Evolutionary conservation across 35 echinoderm and acorn worm species (phyloP), one percentile per base, ranked within the genome.

Genomic region (Apostichopus japonicus): DNA sequence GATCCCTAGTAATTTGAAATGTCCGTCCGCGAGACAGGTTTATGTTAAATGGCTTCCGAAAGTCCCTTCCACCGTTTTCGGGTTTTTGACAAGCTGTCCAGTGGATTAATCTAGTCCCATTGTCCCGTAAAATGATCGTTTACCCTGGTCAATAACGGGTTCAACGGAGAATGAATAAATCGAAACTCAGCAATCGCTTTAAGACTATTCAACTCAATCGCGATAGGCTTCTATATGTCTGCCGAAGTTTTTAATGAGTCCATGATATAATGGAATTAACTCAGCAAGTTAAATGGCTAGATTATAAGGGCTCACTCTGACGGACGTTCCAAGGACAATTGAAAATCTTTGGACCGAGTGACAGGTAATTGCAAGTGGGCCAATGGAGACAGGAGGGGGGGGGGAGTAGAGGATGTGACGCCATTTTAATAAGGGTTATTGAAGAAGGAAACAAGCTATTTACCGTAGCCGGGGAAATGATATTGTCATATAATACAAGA

Each of bases 111-210:
- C 79, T 83, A 83, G 54, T 44, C 54, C 79, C 17, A 52, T 83
- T 83, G 79, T 83, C 54, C 79, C 33, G 54, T 83, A 83, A 83
- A 83, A 83, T 83, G 79, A 83, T 83, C 79, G 79, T 83, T 83
- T 83, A 83, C 79, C 54, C 25, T 8, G 54, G 79, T 83, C 79
- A 83, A 83, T 83, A 83, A 83, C 79, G 79, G 79, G 44, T 55
- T 83, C 79, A 54, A 83, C 33, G 79, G 23, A 83, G 79, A 83
- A 83, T 83, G 79, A 14, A 83, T 52, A 52, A 83, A 83, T 83
- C 79, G 79, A 83, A 83, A 54, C 9, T 83, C 54, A 54, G 11
- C 79, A 83, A 83, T 83, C 79, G 79, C 79, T 83, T 83, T 83
- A 54, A 54, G 10, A 24, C 52, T 54, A 44, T 54, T 83, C 79